Base-by-base conservation (phyloP, 2,113 vertebrate genomes). In the Centropristis striata region DNA sequence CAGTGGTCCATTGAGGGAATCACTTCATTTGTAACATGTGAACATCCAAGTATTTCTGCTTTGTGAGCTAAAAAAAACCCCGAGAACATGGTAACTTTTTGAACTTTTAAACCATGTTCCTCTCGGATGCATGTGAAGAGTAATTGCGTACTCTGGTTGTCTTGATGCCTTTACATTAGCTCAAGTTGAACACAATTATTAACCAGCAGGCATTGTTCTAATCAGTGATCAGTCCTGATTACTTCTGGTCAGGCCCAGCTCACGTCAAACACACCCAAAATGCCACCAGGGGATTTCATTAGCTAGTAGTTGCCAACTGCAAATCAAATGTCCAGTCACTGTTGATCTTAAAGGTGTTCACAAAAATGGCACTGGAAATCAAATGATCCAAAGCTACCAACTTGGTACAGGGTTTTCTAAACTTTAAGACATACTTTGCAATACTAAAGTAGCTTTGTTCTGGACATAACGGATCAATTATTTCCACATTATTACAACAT, bases 171-270 rank as follows among this genome's bases (percentile, higher is more conserved):
- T 36, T 47, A 37, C 70, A 39, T 49, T 36, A n/a, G n/a, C 76
- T 42, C 41, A 36, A 57, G 25, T 44, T 49, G 20, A 50, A 57
- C 20, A 64, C 16, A 58, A 53, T 71, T 65, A 36, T 27, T 39
- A 18, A 65, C 8, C 37, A 60, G 46, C 58, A 65, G 73, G 28
- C 39, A 54, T 58, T 66, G 59, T 67, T 67, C 37, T 36, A 51
- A 55, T 46, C 55, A 37, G 28, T 44, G 32, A 70, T 25, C 20
- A 49, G 23, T 3, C 4, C 23, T 54, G 53, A 67, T 66, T 77
- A 53, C 42, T 14, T 58, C 36, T 46, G 20, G 25, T 51, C 36
- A 32, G 32, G 28, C 39, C 28, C 49, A 12, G 51, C 60, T 58
- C 16, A 28, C 41, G 13, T 55, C 32, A 41, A 71, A 66, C 12